These are phyloP conservation scores for Drosophila emarginata DNA, from an alignment of 2,888 invertebrate species.

Conservation along the genomic window DNA sequence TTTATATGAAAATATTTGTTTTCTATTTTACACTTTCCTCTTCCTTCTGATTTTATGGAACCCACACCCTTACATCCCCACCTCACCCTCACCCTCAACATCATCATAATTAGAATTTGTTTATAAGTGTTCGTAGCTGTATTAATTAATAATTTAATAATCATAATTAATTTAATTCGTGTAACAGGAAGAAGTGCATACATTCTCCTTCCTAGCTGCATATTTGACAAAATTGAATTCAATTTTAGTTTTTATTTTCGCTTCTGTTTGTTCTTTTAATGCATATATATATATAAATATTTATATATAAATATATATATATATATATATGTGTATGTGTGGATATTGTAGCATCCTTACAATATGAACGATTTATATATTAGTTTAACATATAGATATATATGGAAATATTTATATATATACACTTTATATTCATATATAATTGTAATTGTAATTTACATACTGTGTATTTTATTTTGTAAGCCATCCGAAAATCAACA, in stretches of 20 bases:
- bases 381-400: slow-evolving; percentile 3
- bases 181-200: neutral
- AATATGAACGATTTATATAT: slow-evolving; percentile 20
- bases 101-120: slow-evolving; percentile 2
- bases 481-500: slow-evolving; percentile 39
- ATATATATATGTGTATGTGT: slow-evolving; percentile 16
- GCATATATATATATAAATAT: neutral
- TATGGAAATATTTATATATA: neutral
- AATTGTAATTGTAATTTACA: slow-evolving; percentile 4
- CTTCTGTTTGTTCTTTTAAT: neutral
- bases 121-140: slow-evolving; percentile 8
- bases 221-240: neutral
- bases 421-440: slow-evolving; percentile 8
- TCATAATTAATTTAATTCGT: slow-evolving; percentile 1
- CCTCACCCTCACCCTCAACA: neutral
- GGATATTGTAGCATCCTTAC: neutral
- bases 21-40: neutral
- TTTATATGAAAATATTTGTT: neutral
- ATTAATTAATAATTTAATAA: slow-evolving; percentile 4
- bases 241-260: neutral
- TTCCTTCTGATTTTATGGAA: neutral
- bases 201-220: neutral
- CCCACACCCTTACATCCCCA: neutral
- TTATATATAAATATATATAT: slow-evolving; percentile 27
- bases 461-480: slow-evolving; percentile 54